These are phyloP conservation scores for Cirrhinus molitorella DNA, from an alignment of 2,797 vertebrate genomes.

Conservation along the genomic window DNA sequence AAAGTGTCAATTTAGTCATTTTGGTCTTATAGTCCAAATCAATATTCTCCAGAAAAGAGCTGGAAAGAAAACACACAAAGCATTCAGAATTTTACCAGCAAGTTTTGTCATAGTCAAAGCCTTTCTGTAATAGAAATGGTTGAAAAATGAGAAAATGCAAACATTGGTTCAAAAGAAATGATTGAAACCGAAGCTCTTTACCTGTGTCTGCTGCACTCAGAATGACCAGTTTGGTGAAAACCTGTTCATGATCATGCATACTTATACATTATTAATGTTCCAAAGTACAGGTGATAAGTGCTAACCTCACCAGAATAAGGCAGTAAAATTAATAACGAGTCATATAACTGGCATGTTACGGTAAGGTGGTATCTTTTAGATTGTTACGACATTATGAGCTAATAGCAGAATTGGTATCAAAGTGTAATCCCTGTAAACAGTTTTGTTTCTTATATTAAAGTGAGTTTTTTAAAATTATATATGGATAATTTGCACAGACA, in stretches of 20 bases:
- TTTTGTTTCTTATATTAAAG: not conserved
- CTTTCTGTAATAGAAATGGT: not conserved
- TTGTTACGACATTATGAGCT: not conserved
- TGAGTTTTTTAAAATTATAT: not conserved
- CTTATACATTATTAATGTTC: slow-evolving; percentile 71
- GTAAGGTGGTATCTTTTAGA: slow-evolving; percentile 20
- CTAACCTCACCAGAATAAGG: slow-evolving; percentile 16
- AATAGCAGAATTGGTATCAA: not conserved
- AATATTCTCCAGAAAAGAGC: slow-evolving; percentile 32
- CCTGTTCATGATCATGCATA: slow-evolving; percentile 70
- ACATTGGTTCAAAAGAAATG: not conserved
- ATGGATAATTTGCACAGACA: too few relatives aligned
- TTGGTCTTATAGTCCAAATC: slow-evolving; percentile 37
- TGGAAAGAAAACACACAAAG: slow-evolving; percentile 24
- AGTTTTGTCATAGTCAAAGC: not conserved
- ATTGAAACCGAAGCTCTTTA: slow-evolving; percentile 34
- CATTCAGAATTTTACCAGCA: not conserved
- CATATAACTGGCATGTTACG: not conserved
- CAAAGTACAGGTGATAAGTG: slow-evolving; percentile 81
- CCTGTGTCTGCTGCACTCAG: slow-evolving; percentile 46
- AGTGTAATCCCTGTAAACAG: not conserved
- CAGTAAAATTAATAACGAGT: slow-evolving; percentile 39
- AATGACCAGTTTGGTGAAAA: slow-evolving; percentile 39
- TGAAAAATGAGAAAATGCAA: not conserved
- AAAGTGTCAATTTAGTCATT: slow-evolving; percentile 70